Conservation (phyloP, 2,797 vertebrate genomes). For the Pogonophryne albipinna region DNA sequence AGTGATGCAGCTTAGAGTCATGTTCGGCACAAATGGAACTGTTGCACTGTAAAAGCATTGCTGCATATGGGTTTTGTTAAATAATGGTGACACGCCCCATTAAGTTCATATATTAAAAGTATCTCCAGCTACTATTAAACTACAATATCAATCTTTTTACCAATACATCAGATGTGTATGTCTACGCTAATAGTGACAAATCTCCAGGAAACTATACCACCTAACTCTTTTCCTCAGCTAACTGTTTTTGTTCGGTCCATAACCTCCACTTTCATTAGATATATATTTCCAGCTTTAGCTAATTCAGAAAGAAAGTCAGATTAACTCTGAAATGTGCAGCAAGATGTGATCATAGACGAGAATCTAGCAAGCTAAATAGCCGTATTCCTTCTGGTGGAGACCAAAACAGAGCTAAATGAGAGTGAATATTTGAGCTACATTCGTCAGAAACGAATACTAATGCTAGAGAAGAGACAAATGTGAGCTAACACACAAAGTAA, state of each 20-base stretch:
- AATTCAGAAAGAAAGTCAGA: background rate
- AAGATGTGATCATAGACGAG: background rate
- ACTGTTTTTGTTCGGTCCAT: background rate
- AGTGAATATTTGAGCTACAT: background rate
- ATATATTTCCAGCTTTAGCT: background rate
- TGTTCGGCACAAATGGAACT: background rate
- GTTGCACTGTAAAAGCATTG: background rate
- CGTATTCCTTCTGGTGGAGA: background rate
- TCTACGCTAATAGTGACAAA: background rate
- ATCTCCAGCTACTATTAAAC: background rate
- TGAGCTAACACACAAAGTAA: background rate
- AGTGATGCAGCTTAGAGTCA: slow-evolving; percentile 2
- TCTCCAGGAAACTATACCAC: background rate
- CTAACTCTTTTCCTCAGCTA: background rate
- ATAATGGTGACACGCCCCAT: background rate
- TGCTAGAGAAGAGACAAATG: background rate
- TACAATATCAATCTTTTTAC: background rate
- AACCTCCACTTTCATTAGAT: background rate
- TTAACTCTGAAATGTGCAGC: background rate
- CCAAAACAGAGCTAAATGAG: background rate
- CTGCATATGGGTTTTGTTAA: slow-evolving; percentile 12
- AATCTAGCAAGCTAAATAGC: background rate
- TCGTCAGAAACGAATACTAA: background rate
- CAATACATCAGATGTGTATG: background rate
- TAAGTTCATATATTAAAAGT: background rate